Evolutionary conservation across 37 sponge, comb jelly and placozoan genomes (phyloP), one percentile per base, ranked within the genome.

Genomic region (Dysidea cf. avara): DNA sequence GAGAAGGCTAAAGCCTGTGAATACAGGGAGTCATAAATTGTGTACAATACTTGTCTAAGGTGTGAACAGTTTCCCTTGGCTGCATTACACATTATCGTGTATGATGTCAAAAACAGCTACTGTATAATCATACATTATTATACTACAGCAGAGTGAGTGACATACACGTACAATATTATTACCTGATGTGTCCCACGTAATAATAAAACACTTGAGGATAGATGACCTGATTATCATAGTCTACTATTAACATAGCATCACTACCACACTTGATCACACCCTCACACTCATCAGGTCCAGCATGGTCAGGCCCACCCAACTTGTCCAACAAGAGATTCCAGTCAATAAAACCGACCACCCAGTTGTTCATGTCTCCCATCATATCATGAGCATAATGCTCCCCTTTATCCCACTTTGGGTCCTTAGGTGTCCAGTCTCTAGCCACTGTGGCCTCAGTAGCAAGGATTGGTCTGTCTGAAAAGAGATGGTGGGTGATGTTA

Each of bases 371-470:
- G 54, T 91, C 92, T 24, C 87, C 87, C 16, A 89, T 84, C 40
- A 90, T 90, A 51, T 86, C 87, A 43, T 86, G 87, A 30, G 87
- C 87, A 43, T 90, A 90, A 35, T 86, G 91, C 71, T 86, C 91
- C 28, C 91, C 91, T 25, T 86, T 75, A 16, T 24, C 32, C 91
- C 91, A 90, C 5, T 22, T 39, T 66, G 87, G 87, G 49, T 61
- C 56, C 37, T 51, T 36, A 3, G 90, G 90, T 50, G 79, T 56
- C 21, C 66, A 64, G 65, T 89, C 90, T 35, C 90, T 61, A 1
- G 40, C 82, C 18, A 53, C 87, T 22, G 91, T 86, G 35, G 91
- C 91, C 55, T 90, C 91, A 6, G 88, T 87, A 18, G 91, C 91
- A 9, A 90, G 74, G 7, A 90, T 90, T 28, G 83, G 79, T 28